Base-by-base conservation (phyloP, 2,797 vertebrate species). In the Sebastes alutus region DNA sequence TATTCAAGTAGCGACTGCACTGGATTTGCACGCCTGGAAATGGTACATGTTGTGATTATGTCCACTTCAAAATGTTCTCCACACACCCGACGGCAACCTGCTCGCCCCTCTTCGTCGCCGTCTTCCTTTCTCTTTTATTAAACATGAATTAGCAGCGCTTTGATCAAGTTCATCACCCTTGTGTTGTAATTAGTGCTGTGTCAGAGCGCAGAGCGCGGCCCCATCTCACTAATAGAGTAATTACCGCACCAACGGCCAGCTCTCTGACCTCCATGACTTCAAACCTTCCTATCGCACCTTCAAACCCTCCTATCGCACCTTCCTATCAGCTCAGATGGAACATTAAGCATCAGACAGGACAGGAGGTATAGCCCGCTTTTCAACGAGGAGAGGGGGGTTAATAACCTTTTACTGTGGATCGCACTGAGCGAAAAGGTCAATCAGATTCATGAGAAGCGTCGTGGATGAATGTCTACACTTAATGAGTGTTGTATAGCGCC, bases 401-500 rank as follows among this genome's bases (percentile, higher is more conserved):
- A 92, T 87, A 88, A 85, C 90, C 89, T 89, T 94, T 95, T 80
- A 83, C 87, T 49, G 72, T 60, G 77, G 85, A 88, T 90, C 74
- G 66, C 85, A 55, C 12, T 61, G 84, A 90, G 84, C 35, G 59
- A 75, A 90, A 94, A 94, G 94, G 94, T 94, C 93, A 94, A 95
- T 94, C 87, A 94, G 89, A 94, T 95, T 93, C 93, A 94, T 93
- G 93, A 90, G 89, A 92, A 87, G 80, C n/a, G 72, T 66, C 18
- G 71, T 66, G 88, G 90, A 90, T 87, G 88, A 85, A 91, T 88
- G 91, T 92, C 83, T 77, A 72, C 70, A 30, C 77, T 87, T 90
- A 90, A 94, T 89, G 85, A 94, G 77, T 62, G 65, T 70, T 59
- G 63, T 75, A 54, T 77, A 80, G 84, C 35, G 6, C 22, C 66